phyloP scores from a whole-genome alignment of 2,888 invertebrate genomes.

The Sinopyrophorus schimmeli region DNA sequence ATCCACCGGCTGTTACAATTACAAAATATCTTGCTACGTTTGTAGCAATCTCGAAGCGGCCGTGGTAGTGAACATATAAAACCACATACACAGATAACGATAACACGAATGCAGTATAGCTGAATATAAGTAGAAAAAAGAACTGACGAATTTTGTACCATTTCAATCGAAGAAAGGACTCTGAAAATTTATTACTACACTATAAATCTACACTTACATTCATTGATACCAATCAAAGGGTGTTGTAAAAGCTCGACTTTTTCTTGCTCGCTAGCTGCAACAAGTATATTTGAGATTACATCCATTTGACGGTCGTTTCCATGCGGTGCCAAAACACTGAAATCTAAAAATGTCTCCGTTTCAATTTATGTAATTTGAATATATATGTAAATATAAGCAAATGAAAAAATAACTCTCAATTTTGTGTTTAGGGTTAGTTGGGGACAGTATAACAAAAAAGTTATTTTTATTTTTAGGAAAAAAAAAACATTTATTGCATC shows the following conservation, averaged over 20 bases:
- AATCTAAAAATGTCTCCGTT: constrained; percentile 48
- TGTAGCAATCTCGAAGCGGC: constrained; percentile 32
- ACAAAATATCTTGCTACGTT: constrained; percentile 43
- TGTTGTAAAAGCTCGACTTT: constrained; percentile 55
- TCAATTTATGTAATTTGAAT: too few relatives aligned
- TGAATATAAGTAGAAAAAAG: constrained; percentile 54
- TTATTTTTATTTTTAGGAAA: too few relatives aligned
- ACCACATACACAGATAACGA: constrained; percentile 52
- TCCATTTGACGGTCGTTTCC: constrained; percentile 53
- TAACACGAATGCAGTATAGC: constrained; percentile 53
- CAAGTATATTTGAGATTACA: constrained; percentile 53
- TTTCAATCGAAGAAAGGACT: constrained; percentile 57
- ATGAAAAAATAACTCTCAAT: too few relatives aligned
- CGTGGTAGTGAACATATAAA: constrained; percentile 38
- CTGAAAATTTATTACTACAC: constrained; percentile 37
- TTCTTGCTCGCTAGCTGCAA: constrained; percentile 50
- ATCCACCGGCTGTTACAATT: constrained; percentile 41
- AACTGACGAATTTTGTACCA: constrained; percentile 58
- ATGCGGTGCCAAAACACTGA: constrained; percentile 50
- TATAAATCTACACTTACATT: constrained; percentile 7
- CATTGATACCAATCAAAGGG: constrained; percentile 52
- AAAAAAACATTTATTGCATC: too few relatives aligned
- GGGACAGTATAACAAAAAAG: too few relatives aligned
- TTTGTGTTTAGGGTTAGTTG: too few relatives aligned
- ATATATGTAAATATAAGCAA: too few relatives aligned